These are phyloP conservation scores for Macrobrachium rosenbergii DNA, from an alignment of 1,140 invertebrate genomes.

Conservation along the genomic window DNA sequence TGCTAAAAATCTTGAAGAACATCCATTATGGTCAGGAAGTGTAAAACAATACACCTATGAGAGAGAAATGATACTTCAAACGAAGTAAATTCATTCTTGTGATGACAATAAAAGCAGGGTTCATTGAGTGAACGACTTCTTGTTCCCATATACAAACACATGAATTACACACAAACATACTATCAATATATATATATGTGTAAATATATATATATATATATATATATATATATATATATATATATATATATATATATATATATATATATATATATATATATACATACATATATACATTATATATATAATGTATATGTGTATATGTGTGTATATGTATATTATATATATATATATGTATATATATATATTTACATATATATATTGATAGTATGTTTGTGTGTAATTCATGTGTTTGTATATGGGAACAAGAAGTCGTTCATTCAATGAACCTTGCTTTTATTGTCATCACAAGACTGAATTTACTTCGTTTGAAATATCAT, in stretches of 20 bases:
- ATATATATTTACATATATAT: neutral
- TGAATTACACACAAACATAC: neutral
- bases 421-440: neutral
- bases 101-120: neutral
- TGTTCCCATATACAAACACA: too few species aligned
- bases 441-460: neutral
- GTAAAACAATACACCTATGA: too few species aligned
- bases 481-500: neutral
- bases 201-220: neutral
- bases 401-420: too few species aligned
- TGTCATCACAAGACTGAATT: neutral
- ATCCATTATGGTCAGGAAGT: too few species aligned
- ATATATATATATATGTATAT: slow-evolving; percentile 2
- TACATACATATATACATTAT: neutral
- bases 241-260: slow-evolving; percentile 5
- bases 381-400: too few species aligned
- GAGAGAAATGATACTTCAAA: neutral
- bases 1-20: too few species aligned
- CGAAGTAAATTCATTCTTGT: neutral
- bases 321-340: neutral
- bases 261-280: neutral
- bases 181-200: neutral
- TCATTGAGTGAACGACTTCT: neutral
- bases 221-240: neutral
- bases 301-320: neutral